phyloP scores from a whole-genome alignment of 2,888 invertebrate species.

The Macaria liturata region DNA sequence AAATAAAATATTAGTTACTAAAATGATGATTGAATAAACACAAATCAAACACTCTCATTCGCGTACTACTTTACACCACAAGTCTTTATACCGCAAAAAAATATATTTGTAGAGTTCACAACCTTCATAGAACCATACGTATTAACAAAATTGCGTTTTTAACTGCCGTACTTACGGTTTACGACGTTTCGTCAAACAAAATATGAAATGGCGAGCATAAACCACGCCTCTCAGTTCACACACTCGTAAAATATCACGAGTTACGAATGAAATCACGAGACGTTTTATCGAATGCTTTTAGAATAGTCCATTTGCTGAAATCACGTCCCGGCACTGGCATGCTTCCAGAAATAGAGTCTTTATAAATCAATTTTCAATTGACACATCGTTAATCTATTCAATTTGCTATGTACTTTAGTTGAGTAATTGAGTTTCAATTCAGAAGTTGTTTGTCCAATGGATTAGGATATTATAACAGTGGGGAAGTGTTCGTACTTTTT shows the following conservation, averaged over 20 bases:
- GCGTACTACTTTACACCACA: too few relatives aligned
- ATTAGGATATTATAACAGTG: too few relatives aligned
- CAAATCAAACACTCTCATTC: too few relatives aligned
- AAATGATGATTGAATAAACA: too few relatives aligned
- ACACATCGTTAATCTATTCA: too few relatives aligned
- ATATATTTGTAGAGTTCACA: neutral
- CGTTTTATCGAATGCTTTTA: slow-evolving; percentile 30
- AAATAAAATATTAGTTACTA: too few relatives aligned
- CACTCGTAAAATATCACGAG: slow-evolving; percentile 34
- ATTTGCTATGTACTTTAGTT: too few relatives aligned
- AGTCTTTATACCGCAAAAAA: neutral
- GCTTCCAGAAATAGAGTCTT: slow-evolving; percentile 12
- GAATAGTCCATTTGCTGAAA: slow-evolving; percentile 19
- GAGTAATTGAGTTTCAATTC: too few relatives aligned
- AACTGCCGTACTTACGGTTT: slow-evolving; percentile 23
- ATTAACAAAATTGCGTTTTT: slow-evolving; percentile 29
- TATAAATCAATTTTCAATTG: too few relatives aligned
- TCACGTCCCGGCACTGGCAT: slow-evolving; percentile 17
- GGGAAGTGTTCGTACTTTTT: too few relatives aligned
- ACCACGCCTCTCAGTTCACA: slow-evolving; percentile 32
- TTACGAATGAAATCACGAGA: slow-evolving; percentile 32
- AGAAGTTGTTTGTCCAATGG: too few relatives aligned
- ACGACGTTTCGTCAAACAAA: slow-evolving; percentile 33
- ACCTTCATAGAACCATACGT: slow-evolving; percentile 15
- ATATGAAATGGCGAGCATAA: slow-evolving; percentile 33